These are phyloP conservation scores for Drosophila parabipectinata DNA, from an alignment of 1,140 invertebrate species.

Conservation along the genomic window DNA sequence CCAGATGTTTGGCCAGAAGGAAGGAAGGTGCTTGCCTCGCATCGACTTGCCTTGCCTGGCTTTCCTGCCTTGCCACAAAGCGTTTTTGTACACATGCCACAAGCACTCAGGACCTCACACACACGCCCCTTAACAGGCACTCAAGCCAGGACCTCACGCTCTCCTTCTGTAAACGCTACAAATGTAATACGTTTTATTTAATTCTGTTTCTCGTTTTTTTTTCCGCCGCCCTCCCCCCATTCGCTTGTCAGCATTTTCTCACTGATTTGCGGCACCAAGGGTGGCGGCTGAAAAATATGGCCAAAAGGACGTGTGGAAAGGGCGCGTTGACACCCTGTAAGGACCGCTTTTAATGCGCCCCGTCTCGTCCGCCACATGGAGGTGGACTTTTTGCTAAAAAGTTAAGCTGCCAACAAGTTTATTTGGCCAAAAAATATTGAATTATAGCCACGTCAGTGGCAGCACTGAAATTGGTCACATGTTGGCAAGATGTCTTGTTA, in stretches of 20 bases:
- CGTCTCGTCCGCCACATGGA: too few relatives aligned
- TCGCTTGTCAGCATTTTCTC: conserved; percentile 78
- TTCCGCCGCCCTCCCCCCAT: conserved; percentile 29
- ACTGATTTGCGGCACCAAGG: conserved; percentile 69
- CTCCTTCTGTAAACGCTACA: conserved; percentile 71
- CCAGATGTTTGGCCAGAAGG: conserved; percentile 16
- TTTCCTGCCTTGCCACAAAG: conserved; percentile 43
- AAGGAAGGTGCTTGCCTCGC: conserved; percentile 41
- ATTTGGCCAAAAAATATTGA: conserved; percentile 78
- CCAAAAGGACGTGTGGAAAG: conserved; percentile 10
- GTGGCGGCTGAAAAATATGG: conserved; percentile 67
- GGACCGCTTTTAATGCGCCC: not conserved
- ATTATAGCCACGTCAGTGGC: conserved; percentile 75
- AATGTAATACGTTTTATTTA: conserved; percentile 83
- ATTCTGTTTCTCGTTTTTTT: conserved; percentile 41
- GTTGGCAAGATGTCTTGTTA: conserved; percentile 62
- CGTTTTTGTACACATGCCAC: conserved; percentile 60
- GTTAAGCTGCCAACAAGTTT: conserved; percentile 83
- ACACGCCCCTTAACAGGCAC: conserved; percentile 51
- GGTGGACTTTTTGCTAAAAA: conserved; percentile 41
- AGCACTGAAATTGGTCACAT: conserved; percentile 69
- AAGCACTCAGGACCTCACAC: conserved; percentile 23
- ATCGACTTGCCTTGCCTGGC: not conserved
- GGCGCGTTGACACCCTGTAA: conserved; percentile 29
- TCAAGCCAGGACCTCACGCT: conserved; percentile 41